phyloP scores from a whole-genome alignment of 1,140 invertebrate species.

The Vollenhovia emeryi region DNA sequence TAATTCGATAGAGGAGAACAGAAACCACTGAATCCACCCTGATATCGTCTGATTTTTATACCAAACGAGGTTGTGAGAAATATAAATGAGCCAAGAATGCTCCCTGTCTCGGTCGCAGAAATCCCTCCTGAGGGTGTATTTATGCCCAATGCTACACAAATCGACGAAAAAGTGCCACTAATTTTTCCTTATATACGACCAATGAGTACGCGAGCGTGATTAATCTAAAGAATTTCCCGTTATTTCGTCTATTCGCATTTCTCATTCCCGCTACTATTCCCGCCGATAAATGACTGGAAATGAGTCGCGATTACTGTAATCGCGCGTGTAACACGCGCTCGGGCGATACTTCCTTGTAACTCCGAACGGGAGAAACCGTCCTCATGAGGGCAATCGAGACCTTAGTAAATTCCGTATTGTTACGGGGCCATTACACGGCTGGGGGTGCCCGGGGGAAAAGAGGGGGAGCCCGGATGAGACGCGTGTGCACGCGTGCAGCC shows the following conservation, averaged over 20 bases:
- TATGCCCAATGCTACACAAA: background rate
- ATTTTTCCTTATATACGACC: background rate
- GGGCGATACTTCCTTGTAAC: slow-evolving; percentile 5
- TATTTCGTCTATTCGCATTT: background rate
- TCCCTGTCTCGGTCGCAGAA: no score
- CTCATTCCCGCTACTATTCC: background rate
- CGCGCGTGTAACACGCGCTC: background rate
- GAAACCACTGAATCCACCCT: no score
- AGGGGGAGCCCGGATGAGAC: background rate
- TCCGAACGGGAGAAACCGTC: slow-evolving; percentile 22
- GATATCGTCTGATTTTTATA: no score
- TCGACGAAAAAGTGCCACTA: background rate
- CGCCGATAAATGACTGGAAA: slow-evolving; percentile 16
- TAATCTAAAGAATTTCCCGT: background rate
- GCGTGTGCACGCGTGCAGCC: slow-evolving; percentile 56
- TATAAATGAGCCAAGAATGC: no score
- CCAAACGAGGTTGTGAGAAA: no score
- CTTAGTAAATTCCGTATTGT: slow-evolving; percentile 63
- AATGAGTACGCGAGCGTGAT: background rate
- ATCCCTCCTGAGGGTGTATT: no score
- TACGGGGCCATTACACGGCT: slow-evolving; percentile 61
- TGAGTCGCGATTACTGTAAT: background rate
- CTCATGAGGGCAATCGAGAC: slow-evolving; percentile 30
- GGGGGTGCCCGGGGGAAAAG: background rate
- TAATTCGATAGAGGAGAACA: no score